These are phyloP conservation scores for Glaucomys volans DNA, from an alignment of 2,113 vertebrate species.

Conservation along the genomic window DNA sequence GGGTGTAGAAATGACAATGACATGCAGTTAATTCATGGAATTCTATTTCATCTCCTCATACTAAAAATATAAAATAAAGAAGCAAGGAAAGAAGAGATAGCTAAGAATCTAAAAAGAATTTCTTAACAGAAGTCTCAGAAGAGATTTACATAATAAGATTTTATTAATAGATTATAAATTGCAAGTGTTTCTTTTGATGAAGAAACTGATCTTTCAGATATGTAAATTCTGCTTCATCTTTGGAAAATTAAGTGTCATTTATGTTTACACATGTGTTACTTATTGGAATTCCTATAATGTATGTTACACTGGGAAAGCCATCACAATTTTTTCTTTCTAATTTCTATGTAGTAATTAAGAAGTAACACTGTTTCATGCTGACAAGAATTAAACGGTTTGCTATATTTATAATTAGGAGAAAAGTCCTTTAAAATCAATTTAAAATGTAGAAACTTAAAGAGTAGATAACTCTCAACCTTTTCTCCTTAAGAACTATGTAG, in stretches of 20 bases:
- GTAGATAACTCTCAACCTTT: neutral
- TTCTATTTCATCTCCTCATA: neutral
- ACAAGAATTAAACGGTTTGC: neutral
- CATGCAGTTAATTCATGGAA: neutral
- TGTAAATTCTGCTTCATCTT: neutral
- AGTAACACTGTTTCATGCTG: neutral
- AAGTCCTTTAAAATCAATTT: neutral
- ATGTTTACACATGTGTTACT: neutral
- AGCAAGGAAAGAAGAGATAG: neutral
- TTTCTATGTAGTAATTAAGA: neutral
- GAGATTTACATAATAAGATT: neutral
- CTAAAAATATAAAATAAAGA: neutral
- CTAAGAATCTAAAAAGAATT: neutral
- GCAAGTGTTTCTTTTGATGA: neutral
- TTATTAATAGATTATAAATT: neutral
- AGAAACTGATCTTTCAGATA: neutral
- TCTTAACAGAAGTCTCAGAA: neutral
- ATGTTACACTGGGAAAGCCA: neutral
- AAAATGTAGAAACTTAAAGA: neutral
- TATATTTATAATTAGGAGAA: slow-evolving; percentile 5
- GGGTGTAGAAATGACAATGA: neutral
- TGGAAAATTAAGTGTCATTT: neutral
- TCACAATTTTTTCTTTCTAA: neutral
- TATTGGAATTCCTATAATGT: neutral
- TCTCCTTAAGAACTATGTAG: neutral